Evolutionary conservation across 2,888 invertebrate species (phyloP), one percentile per base, ranked within the genome.

Genomic region (Conomelus anceps): DNA sequence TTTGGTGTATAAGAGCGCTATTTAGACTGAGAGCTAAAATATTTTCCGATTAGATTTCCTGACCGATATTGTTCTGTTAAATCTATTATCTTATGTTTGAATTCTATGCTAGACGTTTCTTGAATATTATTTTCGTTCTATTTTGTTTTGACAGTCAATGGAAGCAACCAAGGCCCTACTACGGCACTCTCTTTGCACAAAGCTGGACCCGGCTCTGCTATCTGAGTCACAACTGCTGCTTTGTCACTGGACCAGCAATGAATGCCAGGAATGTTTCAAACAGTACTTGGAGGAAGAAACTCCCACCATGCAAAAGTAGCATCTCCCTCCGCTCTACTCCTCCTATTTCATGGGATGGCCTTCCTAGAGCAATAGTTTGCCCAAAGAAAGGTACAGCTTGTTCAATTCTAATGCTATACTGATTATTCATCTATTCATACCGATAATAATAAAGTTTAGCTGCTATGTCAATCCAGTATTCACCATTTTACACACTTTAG

Each of bases 161-260:
- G 94, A 95, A 93, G 94, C 94, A 91, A 95, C 94, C 91, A 95
- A 94, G 93, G 94, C 93, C 91, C 94, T 95, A 92, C 93, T 95
- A 91, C 95, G 95, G 91, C 94, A 94, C 92, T 95, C 94, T 93
- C 94, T 95, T 89, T 93, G 95, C 89, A 93, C 94, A 88, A 94
- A 94, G 91, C 93, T 95, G 90, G 95, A 95, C 91, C 93, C 94
- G 24, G 94, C 95, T 87, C 93, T 97, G 92, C 96, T 96, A 91
- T 94, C 94, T 3, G 97, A 97, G 93, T 94, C 95, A 89, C 95
- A 95, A 91, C 93, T 96, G 29, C 94, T 97, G 90, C 94, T 96
- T 6, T 95, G 96, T 91, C 96, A 96, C 92, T 98, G 97, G 97
- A 95, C 95, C 90, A 96, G 96, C 1, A 92, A 94, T 0, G 96